Evolutionary conservation across 2,797 vertebrate genomes (phyloP).

Genomic region (Basileuterus tristriatus): DNA sequence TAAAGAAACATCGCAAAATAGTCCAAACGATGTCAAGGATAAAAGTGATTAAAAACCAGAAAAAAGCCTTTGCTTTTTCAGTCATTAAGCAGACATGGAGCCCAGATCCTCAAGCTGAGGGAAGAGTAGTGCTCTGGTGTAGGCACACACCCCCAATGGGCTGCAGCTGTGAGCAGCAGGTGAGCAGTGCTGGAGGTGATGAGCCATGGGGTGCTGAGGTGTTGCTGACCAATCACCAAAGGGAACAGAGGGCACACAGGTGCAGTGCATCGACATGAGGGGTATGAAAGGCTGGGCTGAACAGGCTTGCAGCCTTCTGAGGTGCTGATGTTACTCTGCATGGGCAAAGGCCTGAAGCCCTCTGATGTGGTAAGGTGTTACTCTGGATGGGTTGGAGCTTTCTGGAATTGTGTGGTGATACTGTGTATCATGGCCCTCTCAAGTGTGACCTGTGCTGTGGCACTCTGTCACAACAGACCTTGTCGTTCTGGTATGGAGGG

Average conservation of each 20-base stretch:
- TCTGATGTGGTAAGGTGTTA: background rate
- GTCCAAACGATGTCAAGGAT: background rate
- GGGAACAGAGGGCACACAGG: background rate
- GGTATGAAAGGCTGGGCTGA: background rate
- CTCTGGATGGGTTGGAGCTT: accelerated
- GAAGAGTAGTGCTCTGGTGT: background rate
- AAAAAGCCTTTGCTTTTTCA: background rate
- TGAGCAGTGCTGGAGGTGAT: background rate
- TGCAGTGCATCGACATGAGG: background rate
- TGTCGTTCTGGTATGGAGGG: background rate
- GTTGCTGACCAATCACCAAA: background rate
- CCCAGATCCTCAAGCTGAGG: background rate
- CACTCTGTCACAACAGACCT: background rate
- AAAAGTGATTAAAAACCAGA: background rate
- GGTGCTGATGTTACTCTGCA: accelerated
- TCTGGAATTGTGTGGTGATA: background rate
- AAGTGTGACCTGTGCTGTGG: background rate
- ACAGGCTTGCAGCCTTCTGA: background rate
- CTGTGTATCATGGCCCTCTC: background rate
- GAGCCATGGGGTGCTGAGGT: background rate
- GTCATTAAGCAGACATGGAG: background rate
- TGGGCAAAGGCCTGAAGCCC: accelerated
- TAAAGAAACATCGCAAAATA: background rate
- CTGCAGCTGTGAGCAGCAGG: background rate
- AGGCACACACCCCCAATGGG: background rate